Evolutionary conservation across 2,888 invertebrate species (phyloP), one percentile per base, ranked within the genome.

Genomic region (Andrena praecox): DNA sequence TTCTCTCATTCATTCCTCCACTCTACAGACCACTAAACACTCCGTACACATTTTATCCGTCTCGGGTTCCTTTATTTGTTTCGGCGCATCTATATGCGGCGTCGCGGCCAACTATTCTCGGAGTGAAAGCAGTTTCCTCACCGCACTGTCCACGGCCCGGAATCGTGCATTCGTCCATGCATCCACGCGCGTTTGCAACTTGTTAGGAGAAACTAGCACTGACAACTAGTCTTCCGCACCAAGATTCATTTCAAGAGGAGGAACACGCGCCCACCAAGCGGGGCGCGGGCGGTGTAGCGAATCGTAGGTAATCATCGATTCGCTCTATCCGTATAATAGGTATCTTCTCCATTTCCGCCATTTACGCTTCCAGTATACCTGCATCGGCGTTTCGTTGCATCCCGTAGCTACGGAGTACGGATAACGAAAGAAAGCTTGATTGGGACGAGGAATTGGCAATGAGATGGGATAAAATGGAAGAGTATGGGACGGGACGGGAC

Each of bases 31-130:
- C 84, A 82, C 85, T 87, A 89, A 90, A 90, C 84, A 87, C 85
- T 77, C 84, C 77, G 85, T 86, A 85, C 84, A 86, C 89, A 85
- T 87, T 91, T 90, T 86, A 87, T 85, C 82, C 80, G 87, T 76
- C 75, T 68, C 79, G 20, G 35, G 33, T 82, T 86, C 86, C 84
- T 90, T 88, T 89, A 89, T 89, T 90, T 89, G 87, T 88, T 80
- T 68, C 85, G 85, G 56, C 77, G 84, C 78, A 85, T 85, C 82
- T 85, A 88, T 89, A 85, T 84, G 82, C 83, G 80, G 77, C 81
- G 76, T 86, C 86, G 78, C 83, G 70, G 81, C 77, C 74, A 77
- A 89, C 90, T 90, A 90, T 90, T 90, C 88, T 89, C 81, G 89
- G 87, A 84, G 82, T 80, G 71, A 85, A 86, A 86, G 85, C 86